Conservation (phyloP, 2,797 vertebrate genomes). For the Novumbra hubbsi region DNA sequence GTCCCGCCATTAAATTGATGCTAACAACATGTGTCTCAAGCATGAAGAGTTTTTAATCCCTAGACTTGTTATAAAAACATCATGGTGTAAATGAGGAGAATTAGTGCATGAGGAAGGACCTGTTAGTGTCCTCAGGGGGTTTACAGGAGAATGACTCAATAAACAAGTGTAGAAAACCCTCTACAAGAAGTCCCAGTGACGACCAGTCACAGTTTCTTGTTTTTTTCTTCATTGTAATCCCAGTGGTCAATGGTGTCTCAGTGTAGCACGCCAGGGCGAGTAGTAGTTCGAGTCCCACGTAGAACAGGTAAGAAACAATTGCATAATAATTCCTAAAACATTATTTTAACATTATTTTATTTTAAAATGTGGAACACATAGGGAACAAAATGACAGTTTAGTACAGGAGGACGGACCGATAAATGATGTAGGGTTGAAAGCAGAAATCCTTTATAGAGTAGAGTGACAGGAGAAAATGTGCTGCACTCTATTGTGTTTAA, state of each 20-base stretch:
- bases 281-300: neutral
- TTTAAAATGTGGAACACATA: too few species aligned
- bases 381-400: too few species aligned
- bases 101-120: slow-evolving; percentile 50
- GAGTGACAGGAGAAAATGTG: too few species aligned
- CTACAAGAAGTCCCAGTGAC: slow-evolving; percentile 52
- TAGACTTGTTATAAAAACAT: slow-evolving; percentile 68
- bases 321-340: too few species aligned
- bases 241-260: neutral
- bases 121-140: slow-evolving; percentile 48
- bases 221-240: slow-evolving; percentile 32
- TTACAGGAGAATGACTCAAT: slow-evolving; percentile 56
- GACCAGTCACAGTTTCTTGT: slow-evolving; percentile 64
- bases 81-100: slow-evolving; percentile 61
- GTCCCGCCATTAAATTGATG: slow-evolving; percentile 41
- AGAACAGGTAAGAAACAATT: too few species aligned
- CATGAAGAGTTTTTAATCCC: slow-evolving; percentile 54
- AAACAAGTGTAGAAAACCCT: slow-evolving; percentile 35
- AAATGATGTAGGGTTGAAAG: too few species aligned
- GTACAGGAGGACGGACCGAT: too few species aligned
- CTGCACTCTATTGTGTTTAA: too few species aligned
- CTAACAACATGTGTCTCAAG: slow-evolving; percentile 57
- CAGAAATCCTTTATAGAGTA: too few species aligned
- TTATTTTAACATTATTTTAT: too few species aligned
- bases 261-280: neutral